Evolutionary conservation across 2,888 invertebrate genomes (phyloP).

Genomic region (Asteroscopus sphinx): DNA sequence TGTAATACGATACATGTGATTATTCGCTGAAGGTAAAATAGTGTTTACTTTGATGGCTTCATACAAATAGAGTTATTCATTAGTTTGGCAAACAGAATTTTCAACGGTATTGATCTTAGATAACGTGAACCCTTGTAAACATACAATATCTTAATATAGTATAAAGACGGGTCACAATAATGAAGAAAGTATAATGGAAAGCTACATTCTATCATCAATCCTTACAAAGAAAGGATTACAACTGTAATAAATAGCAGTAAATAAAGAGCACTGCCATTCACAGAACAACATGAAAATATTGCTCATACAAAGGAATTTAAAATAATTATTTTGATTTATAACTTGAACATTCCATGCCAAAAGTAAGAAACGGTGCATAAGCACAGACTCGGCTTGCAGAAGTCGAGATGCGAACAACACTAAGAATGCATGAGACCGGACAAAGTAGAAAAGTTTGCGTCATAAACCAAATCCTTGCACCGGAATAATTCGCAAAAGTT

Average conservation of each 20-base stretch:
- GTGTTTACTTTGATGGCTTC: constrained; percentile 44
- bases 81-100: constrained; percentile 17
- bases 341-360: constrained; percentile 28
- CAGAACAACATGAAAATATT: constrained; percentile 8
- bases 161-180: background rate
- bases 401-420: constrained; percentile 42
- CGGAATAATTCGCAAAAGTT: constrained; percentile 50
- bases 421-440: constrained; percentile 46
- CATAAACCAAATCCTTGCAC: constrained; percentile 55
- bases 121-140: background rate
- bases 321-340: constrained; percentile 35
- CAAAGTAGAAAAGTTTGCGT: constrained; percentile 53
- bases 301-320: constrained; percentile 2
- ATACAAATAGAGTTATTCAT: constrained; percentile 24
- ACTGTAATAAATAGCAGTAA: background rate
- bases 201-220: background rate
- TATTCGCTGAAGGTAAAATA: constrained; percentile 41
- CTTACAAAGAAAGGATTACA: background rate
- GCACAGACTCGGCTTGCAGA: constrained; percentile 23
- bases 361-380: constrained; percentile 43
- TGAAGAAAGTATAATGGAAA: background rate
- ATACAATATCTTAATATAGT: background rate
- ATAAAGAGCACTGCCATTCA: background rate
- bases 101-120: constrained; percentile 9
- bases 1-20: constrained; percentile 51